These are phyloP conservation scores for Phyllopteryx taeniolatus DNA, from an alignment of 2,113 vertebrate genomes.

Conservation along the genomic window DNA sequence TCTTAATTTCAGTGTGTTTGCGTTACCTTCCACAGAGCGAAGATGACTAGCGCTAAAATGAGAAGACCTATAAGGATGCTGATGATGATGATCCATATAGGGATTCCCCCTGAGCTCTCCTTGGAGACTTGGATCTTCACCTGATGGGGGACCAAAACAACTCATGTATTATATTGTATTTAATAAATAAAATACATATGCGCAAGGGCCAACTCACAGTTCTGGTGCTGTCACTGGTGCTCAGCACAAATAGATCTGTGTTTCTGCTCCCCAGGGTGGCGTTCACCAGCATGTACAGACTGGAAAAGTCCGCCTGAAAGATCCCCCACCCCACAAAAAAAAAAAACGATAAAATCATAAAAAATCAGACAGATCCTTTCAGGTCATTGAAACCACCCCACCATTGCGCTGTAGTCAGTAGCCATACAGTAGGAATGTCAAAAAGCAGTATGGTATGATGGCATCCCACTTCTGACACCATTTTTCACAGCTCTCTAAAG, in stretches of 20 bases:
- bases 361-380: not conserved
- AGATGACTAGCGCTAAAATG: conserved; percentile 88
- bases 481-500: too few relatives aligned
- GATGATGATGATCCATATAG: conserved; percentile 90
- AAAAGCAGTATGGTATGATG: not conserved
- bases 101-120: conserved; percentile 81
- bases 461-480: not conserved
- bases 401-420: too few relatives aligned
- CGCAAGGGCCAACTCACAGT: conserved; percentile 70
- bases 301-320: conserved; percentile 82
- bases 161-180: not conserved
- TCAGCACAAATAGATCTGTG: conserved; percentile 73
- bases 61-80: conserved; percentile 89
- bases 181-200: not conserved
- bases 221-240: conserved; percentile 66
- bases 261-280: conserved; percentile 69
- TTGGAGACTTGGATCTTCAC: conserved; percentile 87
- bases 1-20: not conserved
- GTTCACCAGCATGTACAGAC: conserved; percentile 75
- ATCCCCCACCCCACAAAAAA: conserved; percentile 4
- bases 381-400: not conserved
- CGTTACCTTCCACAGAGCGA: conserved; percentile 92
- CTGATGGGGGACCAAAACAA: conserved; percentile 56
- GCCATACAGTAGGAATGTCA: not conserved
- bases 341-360: not conserved